A percentile compares a stretch with the other conserved stretches of the same genome.
These are phyloP conservation scores for Semnornis frantzii DNA, from an alignment of 2,113 vertebrate species.

Conservation along the genomic window DNA sequence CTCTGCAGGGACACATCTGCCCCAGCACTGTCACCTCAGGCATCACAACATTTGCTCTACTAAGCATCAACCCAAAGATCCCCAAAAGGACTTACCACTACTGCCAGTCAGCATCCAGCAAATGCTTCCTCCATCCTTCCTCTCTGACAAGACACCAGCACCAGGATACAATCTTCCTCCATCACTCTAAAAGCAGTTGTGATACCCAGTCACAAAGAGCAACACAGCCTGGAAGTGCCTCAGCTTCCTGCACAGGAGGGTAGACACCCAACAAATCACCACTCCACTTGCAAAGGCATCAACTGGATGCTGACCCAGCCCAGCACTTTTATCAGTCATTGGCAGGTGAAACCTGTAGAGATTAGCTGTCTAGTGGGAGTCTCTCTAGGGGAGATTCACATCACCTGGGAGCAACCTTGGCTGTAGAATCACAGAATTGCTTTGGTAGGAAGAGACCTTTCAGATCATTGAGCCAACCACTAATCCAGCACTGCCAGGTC, in stretches of 20 bases:
- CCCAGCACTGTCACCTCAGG: not conserved
- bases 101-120: not conserved
- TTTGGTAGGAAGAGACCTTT: no score
- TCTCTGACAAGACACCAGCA: not conserved
- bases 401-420: not conserved
- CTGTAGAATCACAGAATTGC: no score
- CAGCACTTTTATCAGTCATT: not conserved
- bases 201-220: not conserved
- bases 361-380: not conserved
- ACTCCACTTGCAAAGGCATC: rapidly evolving
- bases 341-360: not conserved
- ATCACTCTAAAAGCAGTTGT: not conserved
- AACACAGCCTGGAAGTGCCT: not conserved
- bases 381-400: not conserved
- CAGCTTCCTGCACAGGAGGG: rapidly evolving
- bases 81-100: not conserved
- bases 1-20: not conserved
- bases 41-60: not conserved
- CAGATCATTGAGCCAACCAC: no score
- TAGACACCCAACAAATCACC: rapidly evolving
- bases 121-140: not conserved
- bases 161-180: not conserved
- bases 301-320: rapidly evolving
- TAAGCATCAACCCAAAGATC: not conserved
- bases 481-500: no score